phyloP scores from a whole-genome alignment of 1,140 invertebrate genomes.

The Solen grandis region DNA sequence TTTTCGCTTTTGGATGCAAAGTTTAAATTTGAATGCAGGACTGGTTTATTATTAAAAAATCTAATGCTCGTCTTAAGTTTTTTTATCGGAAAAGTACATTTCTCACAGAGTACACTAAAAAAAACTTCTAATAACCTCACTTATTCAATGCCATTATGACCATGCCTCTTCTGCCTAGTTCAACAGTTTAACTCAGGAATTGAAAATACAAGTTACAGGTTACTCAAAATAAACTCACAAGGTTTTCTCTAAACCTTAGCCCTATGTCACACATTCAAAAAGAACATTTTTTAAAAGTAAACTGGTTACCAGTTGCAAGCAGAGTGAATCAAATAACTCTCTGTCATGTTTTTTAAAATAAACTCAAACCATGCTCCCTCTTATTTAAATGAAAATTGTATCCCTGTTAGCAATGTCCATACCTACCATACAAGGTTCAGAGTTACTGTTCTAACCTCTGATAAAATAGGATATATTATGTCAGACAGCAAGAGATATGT shows the following conservation, averaged over 20 bases:
- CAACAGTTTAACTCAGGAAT: too few species aligned
- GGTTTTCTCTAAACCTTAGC: too few species aligned
- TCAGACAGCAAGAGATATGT: neutral
- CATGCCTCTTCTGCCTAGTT: too few species aligned
- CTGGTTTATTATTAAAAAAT: constrained; percentile 11
- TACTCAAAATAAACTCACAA: too few species aligned
- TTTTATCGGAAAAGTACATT: constrained; percentile 36
- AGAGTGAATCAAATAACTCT: constrained; percentile 8
- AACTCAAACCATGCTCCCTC: neutral
- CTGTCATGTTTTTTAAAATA: constrained; percentile 25
- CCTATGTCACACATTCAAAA: too few species aligned
- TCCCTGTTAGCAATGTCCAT: neutral
- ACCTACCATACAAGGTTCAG: constrained; percentile 11
- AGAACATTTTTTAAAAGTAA: constrained; percentile 23
- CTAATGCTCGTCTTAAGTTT: constrained; percentile 12
- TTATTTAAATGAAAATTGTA: constrained; percentile 29
- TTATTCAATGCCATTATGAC: too few species aligned
- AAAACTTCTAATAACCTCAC: too few species aligned
- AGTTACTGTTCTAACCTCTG: too few species aligned
- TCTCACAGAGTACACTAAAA: constrained; percentile 9
- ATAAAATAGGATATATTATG: neutral
- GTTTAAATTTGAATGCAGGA: too few species aligned
- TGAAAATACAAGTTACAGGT: too few species aligned
- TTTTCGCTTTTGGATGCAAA: too few species aligned
- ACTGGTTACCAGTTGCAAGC: constrained; percentile 10